Base-by-base conservation (phyloP, 2,888 invertebrate species). In the Eledone cirrhosa region DNA sequence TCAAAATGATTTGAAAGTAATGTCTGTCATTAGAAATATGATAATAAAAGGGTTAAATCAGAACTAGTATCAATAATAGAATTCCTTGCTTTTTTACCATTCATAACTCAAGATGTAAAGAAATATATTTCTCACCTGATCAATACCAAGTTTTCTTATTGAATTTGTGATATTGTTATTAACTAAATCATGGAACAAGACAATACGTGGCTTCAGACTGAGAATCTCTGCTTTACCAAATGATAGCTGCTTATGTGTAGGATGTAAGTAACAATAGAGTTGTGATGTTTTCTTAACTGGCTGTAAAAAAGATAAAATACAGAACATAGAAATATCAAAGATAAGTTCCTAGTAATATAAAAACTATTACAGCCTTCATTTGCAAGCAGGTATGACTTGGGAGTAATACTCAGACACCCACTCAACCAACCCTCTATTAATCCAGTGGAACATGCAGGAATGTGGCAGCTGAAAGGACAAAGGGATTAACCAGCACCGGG, bases 211-310 rank as follows among this genome's bases (percentile, higher is more conserved):
- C 76, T 76, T 76, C 48, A 13, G 11, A 29, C 48, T 76, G 4
- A 76, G 48, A 27, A 76, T 48, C 41, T 76, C 76, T 14, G 76
- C 76, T 27, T 76, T 76, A 0, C 47, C 76, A 48, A 48, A 76
- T 8, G 29, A 8, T 29, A 76, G 1, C 14, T 27, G 48, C 19
- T 48, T 76, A 48, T 24, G 22, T 4, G 76, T 76, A 2, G 76
- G 76, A 48, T 76, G 76, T 29, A 48, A 48, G 48, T 76, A 76
- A 27, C 76, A 48, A 48, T 76, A 48, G 11, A 76, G 76, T 24
- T 11, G 13, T 47, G 24, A n/a, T 29, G 41, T 47, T 24, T 76
- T 76, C 4, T 24, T 11, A 24, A 48, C 47, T 2, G 27, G 11
- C 76, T 76, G 29, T 14, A 2, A 48, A 13, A n/a, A 27, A 76